A percentile compares a stretch with the other conserved stretches of the same genome.
These are phyloP conservation scores for Margarornis squamiger DNA, from an alignment of 2,797 vertebrate species.

Conservation along the genomic window DNA sequence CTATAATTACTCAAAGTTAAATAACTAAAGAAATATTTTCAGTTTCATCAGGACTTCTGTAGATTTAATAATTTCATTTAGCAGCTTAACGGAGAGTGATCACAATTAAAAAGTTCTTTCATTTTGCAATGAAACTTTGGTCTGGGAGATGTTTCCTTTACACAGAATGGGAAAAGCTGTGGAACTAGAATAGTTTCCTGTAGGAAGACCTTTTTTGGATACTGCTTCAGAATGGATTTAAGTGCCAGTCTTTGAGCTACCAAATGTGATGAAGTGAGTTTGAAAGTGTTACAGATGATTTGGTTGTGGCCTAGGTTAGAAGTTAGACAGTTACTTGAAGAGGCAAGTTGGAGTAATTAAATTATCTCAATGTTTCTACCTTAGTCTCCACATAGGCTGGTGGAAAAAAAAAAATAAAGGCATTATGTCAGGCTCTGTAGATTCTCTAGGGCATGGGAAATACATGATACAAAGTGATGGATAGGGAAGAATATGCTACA, in stretches of 20 bases:
- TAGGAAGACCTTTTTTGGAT: background rate
- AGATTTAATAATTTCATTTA: background rate
- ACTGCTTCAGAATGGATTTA: background rate
- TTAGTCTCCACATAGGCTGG: background rate
- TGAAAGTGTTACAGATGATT: background rate
- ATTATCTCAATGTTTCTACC: background rate
- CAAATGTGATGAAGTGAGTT: background rate
- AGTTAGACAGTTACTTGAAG: background rate
- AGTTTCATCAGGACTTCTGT: background rate
- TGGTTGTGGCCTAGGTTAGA: background rate
- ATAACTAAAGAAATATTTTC: slow-evolving; percentile 15
- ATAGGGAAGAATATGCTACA: background rate
- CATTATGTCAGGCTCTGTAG: background rate
- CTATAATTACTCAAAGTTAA: background rate
- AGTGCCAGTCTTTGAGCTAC: background rate
- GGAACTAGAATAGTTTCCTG: background rate
- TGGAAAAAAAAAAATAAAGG: background rate
- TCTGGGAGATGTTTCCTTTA: background rate
- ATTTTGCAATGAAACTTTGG: background rate
- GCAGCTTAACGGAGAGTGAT: background rate
- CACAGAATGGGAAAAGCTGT: background rate
- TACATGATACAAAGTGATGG: background rate
- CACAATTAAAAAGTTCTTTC: background rate
- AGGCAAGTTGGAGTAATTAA: background rate
- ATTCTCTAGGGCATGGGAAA: background rate